phyloP scores from a whole-genome alignment of 2,113 vertebrate species.

The Misgurnus anguillicaudatus region DNA sequence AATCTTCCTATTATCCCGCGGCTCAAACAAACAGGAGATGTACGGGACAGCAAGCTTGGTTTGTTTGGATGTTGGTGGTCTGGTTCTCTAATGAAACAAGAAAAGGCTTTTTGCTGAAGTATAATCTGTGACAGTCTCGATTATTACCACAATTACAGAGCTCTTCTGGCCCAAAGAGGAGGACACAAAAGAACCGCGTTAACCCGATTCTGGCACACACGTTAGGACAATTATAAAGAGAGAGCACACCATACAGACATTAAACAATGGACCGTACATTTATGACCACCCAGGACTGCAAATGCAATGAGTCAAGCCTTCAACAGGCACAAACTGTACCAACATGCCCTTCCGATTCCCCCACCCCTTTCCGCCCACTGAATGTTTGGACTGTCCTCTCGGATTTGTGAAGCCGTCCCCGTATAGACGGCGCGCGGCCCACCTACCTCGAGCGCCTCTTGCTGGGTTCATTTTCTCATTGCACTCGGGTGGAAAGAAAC shows the following conservation, averaged over 20 bases:
- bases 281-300: constrained; percentile 73
- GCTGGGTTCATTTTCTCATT: constrained; percentile 69
- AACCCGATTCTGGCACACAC: constrained; percentile 70
- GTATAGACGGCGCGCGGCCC: constrained; percentile 70
- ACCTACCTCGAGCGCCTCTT: constrained; percentile 73
- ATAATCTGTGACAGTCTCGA: constrained; percentile 18
- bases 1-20: no score
- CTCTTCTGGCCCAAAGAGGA: constrained; percentile 63
- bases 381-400: constrained; percentile 76
- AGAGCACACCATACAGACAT: constrained; percentile 57
- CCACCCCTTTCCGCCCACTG: constrained; percentile 59
- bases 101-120: constrained; percentile 64
- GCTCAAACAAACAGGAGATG: not conserved
- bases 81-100: constrained; percentile 58
- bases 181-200: constrained; percentile 68
- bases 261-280: constrained; percentile 59
- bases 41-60: not conserved
- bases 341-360: constrained; percentile 56
- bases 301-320: constrained; percentile 66
- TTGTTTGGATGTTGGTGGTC: constrained; percentile 51
- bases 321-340: constrained; percentile 71
- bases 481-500: constrained; percentile 74
- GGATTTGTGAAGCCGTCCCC: constrained; percentile 73
- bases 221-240: constrained; percentile 65
- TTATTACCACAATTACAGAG: constrained; percentile 71